A percentile compares a stretch with the other conserved stretches of the same genome.
phyloP scores from a whole-genome alignment of 2,113 vertebrate genomes.

The Noctilio leporinus region DNA sequence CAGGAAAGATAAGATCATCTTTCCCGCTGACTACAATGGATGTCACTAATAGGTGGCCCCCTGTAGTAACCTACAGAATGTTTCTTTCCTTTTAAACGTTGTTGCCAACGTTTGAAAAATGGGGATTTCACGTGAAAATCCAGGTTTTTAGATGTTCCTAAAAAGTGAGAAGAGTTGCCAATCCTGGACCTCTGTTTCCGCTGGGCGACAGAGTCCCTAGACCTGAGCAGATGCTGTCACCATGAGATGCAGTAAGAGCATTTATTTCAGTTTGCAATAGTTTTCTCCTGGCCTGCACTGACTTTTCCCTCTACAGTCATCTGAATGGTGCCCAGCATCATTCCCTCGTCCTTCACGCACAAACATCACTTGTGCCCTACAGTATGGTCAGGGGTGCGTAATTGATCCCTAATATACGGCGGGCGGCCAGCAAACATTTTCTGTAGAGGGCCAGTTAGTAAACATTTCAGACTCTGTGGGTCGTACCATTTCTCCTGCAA shows the following conservation, averaged over 20 bases:
- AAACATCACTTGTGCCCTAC: not conserved
- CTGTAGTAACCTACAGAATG: not conserved
- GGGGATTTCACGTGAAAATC: not conserved
- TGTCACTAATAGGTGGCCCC: not conserved
- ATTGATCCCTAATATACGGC: rapidly evolving
- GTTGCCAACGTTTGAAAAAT: not conserved
- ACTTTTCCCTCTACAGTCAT: not conserved
- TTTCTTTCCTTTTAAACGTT: not conserved
- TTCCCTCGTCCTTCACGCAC: not conserved
- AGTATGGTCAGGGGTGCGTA: rapidly evolving
- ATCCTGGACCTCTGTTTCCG: rapidly evolving
- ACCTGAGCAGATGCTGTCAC: not conserved
- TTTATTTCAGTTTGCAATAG: rapidly evolving
- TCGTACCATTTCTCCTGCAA: rapidly evolving
- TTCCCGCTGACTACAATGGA: not conserved
- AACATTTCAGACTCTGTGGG: not conserved
- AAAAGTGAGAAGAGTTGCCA: not conserved
- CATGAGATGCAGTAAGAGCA: not conserved
- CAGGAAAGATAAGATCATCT: conserved; percentile 68
- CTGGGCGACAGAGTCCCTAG: not conserved
- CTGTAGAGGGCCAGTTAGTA: not conserved
- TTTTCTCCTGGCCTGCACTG: not conserved
- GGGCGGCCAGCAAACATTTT: not conserved
- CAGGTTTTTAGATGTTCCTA: not conserved
- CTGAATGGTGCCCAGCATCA: not conserved